These are phyloP conservation scores for Callorhinus ursinus DNA, from an alignment of 2,113 vertebrate species.

Conservation along the genomic window DNA sequence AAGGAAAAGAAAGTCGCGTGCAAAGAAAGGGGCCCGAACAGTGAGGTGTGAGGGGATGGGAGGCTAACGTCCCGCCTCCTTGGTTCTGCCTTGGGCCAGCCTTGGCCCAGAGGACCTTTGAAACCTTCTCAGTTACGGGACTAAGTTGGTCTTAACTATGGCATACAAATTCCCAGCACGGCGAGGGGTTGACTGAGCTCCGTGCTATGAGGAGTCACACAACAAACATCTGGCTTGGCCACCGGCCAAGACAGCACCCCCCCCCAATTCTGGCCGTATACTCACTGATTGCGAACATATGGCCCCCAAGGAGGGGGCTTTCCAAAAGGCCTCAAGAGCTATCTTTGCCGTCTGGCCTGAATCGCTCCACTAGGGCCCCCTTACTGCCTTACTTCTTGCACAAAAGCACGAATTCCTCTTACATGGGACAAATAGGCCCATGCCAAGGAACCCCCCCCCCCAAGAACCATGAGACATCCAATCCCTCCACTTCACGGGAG, in stretches of 20 bases:
- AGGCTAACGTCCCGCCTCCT: background rate
- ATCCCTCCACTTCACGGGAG: background rate
- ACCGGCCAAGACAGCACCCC: background rate
- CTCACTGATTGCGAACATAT: constrained; percentile 53
- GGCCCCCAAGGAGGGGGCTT: background rate
- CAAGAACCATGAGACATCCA: background rate
- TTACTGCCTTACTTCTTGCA: background rate
- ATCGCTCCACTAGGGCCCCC: background rate
- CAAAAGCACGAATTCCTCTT: background rate
- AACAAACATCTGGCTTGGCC: constrained; percentile 63
- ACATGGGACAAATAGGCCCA: background rate
- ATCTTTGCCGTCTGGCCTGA: constrained; percentile 56
- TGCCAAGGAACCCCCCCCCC: background rate
- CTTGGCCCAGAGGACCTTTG: constrained; percentile 15
- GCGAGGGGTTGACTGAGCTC: background rate
- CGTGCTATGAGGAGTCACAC: background rate
- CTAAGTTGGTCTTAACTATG: background rate
- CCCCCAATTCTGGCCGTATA: background rate
- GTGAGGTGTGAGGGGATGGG: background rate
- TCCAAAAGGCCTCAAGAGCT: background rate
- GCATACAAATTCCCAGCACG: background rate
- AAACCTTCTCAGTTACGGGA: constrained; percentile 39
- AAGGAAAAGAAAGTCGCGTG: background rate
- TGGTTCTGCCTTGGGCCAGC: constrained; percentile 3
- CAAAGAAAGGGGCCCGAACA: background rate